Percentiles rank a stretch among this genome's conserved stretches.
These are phyloP conservation scores for Antheraea pernyi DNA, from an alignment of 1,140 invertebrate species.

Conservation along the genomic window DNA sequence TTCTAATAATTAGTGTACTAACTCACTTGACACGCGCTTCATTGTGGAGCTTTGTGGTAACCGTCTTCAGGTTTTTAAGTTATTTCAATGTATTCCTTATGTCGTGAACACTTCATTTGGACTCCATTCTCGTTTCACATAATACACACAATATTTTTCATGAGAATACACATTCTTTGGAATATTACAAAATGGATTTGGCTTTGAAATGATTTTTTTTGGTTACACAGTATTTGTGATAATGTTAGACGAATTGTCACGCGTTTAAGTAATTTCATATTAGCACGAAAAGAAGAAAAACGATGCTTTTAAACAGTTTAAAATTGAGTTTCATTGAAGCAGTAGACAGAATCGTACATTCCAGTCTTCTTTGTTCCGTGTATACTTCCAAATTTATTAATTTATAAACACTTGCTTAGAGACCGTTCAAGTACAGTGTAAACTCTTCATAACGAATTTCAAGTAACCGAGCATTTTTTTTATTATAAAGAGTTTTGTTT, in stretches of 20 bases:
- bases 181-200: constrained; percentile 14
- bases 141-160: constrained; percentile 47
- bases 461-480: too few relatives aligned
- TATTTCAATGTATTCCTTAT: constrained; percentile 48
- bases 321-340: too few relatives aligned
- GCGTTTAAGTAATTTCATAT: not conserved
- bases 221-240: not conserved
- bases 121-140: constrained; percentile 31
- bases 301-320: too few relatives aligned
- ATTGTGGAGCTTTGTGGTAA: constrained; percentile 45
- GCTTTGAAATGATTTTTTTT: not conserved
- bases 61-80: constrained; percentile 30
- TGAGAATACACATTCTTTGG: constrained; percentile 20
- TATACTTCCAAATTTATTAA: too few relatives aligned
- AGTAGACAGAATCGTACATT: too few relatives aligned
- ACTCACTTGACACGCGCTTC: constrained; percentile 46
- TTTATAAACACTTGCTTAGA: too few relatives aligned
- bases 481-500: too few relatives aligned
- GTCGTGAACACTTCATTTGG: constrained; percentile 47
- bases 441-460: too few relatives aligned
- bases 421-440: too few relatives aligned
- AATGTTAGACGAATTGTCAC: not conserved
- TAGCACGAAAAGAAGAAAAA: not conserved
- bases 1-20: constrained; percentile 55
- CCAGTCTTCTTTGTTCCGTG: too few relatives aligned